These are phyloP conservation scores for Mesocricetus auratus DNA, from an alignment of 2,113 vertebrate species.

Conservation along the genomic window DNA sequence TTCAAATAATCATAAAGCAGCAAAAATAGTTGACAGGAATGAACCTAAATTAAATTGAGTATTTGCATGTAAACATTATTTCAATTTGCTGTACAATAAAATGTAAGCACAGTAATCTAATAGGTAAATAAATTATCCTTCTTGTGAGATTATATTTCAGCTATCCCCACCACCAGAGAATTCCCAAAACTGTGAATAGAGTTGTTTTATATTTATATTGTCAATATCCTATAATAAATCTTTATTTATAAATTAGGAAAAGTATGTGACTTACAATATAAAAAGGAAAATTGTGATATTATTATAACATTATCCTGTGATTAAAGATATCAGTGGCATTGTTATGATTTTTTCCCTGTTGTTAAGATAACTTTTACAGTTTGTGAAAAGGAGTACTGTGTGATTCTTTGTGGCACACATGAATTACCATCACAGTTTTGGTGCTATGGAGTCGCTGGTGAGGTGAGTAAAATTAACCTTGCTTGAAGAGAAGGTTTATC, in stretches of 20 bases:
- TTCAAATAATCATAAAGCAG: background rate
- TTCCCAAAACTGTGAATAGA: background rate
- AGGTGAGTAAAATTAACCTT: background rate
- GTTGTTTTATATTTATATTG: background rate
- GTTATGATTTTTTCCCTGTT: background rate
- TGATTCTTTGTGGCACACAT: background rate
- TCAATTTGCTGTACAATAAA: background rate
- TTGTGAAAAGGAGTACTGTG: background rate
- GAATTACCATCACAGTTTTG: background rate
- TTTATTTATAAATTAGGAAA: background rate
- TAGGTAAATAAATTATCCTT: too few relatives aligned
- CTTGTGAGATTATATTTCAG: too few relatives aligned
- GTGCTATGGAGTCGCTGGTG: accelerated
- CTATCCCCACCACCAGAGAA: accelerated
- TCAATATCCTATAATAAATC: background rate
- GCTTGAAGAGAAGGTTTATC: background rate
- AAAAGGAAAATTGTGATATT: background rate
- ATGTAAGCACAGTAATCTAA: background rate
- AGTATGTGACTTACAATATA: background rate
- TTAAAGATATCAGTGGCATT: background rate
- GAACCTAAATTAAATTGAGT: background rate
- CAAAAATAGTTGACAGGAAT: background rate
- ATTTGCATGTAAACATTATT: background rate
- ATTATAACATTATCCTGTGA: background rate
- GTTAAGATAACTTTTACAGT: background rate